These are phyloP conservation scores for Scaptomyza reducta DNA, from an alignment of 2,888 invertebrate species.

Conservation along the genomic window DNA sequence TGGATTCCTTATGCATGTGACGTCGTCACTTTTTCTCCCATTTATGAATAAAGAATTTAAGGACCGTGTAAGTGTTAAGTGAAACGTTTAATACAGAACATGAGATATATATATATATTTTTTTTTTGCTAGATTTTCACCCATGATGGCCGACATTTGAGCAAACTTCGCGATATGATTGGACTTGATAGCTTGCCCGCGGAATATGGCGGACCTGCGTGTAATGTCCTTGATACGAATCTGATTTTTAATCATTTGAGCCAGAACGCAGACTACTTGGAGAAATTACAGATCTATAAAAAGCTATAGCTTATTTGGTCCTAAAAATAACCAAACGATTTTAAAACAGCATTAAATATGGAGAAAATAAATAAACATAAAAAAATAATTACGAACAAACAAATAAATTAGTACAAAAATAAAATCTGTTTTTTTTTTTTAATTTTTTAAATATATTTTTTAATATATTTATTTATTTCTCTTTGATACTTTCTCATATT, in stretches of 20 bases:
- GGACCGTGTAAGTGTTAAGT: conserved; percentile 66
- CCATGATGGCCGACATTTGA: conserved; percentile 80
- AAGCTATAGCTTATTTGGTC: conserved; percentile 36
- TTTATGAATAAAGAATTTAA: conserved; percentile 81
- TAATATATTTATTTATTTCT: too few species aligned
- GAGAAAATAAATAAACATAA: too few species aligned
- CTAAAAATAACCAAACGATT: neutral
- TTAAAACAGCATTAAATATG: neutral
- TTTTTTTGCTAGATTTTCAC: conserved; percentile 67
- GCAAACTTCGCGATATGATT: conserved; percentile 78
- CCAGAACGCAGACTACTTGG: conserved; percentile 71
- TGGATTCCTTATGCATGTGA: conserved; percentile 80
- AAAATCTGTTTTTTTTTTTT: too few species aligned
- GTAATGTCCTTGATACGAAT: conserved; percentile 76
- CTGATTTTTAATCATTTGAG: conserved; percentile 76
- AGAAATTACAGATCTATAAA: conserved; percentile 75
- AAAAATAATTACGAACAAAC: too few species aligned
- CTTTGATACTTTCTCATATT: neutral
- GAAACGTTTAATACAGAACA: neutral
- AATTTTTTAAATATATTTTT: too few species aligned
- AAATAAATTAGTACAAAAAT: too few species aligned
- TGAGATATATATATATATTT: neutral
- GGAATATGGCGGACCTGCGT: conserved; percentile 80
- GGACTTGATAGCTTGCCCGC: conserved; percentile 80
- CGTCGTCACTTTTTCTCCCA: conserved; percentile 78